Conservation (phyloP, 2,888 invertebrate species). For the Oligia latruncula region DNA sequence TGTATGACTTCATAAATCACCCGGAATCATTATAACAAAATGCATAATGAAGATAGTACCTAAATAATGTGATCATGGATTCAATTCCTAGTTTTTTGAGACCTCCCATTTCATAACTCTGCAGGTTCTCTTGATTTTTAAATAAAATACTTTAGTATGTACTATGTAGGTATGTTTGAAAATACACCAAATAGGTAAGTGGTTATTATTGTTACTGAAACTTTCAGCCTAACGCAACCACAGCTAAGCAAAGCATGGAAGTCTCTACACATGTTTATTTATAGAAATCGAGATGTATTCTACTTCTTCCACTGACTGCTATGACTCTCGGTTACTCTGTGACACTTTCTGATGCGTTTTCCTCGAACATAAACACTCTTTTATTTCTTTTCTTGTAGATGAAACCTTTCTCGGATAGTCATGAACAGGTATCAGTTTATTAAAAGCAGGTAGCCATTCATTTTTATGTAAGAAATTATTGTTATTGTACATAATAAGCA, state of each 20-base stretch:
- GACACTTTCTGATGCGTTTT: slow-evolving; percentile 49
- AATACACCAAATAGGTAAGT: slow-evolving; percentile 29
- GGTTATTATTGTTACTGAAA: slow-evolving; percentile 7
- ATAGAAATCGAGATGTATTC: slow-evolving; percentile 3
- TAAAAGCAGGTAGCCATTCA: slow-evolving; percentile 82
- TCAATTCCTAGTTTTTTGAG: slow-evolving; percentile 3
- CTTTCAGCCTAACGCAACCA: slow-evolving; percentile 44
- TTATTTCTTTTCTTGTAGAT: slow-evolving; percentile 88
- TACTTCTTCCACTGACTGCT: slow-evolving; percentile 39
- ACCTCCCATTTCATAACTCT: slow-evolving; percentile 7
- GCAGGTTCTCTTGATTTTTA: neutral
- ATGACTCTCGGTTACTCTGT: slow-evolving; percentile 35
- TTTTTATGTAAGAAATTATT: slow-evolving; percentile 75
- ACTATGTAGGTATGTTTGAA: neutral
- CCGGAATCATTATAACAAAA: neutral
- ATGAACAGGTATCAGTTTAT: slow-evolving; percentile 87
- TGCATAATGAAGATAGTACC: neutral
- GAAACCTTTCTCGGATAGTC: slow-evolving; percentile 90
- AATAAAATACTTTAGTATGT: neutral
- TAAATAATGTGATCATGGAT: neutral
- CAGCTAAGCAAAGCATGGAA: slow-evolving; percentile 47
- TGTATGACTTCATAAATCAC: neutral
- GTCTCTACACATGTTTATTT: slow-evolving; percentile 7
- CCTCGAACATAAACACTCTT: slow-evolving; percentile 66
- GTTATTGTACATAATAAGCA: slow-evolving; percentile 72